A percentile compares a stretch with the other conserved stretches of the same genome.
Evolutionary conservation across 1,140 invertebrate genomes (phyloP).

Genomic region (Pseudoatta argentina): DNA sequence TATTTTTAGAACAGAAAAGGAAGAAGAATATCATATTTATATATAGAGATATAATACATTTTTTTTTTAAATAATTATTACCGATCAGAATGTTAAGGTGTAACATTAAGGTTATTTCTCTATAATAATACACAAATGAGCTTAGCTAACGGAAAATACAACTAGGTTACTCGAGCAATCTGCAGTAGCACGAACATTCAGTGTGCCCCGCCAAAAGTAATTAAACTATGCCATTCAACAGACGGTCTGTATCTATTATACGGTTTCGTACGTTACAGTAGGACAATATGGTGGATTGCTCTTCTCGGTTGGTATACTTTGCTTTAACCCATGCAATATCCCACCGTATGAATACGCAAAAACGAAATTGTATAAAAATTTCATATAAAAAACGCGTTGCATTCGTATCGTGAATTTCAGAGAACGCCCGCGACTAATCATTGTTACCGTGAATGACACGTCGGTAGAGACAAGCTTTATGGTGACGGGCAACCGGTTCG

Average conservation of each 20-base stretch:
- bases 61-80: neutral
- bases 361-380: conserved; percentile 20
- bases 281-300: conserved; percentile 34
- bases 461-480: conserved; percentile 44
- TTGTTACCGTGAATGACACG: conserved; percentile 54
- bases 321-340: neutral
- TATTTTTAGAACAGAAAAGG: neutral
- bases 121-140: neutral
- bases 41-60: neutral
- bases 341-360: conserved; percentile 3
- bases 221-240: conserved; percentile 48
- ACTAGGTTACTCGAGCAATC: conserved; percentile 25
- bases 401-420: neutral
- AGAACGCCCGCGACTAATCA: conserved; percentile 39
- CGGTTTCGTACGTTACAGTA: conserved; percentile 25
- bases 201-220: conserved; percentile 37
- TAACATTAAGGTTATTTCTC: conserved; percentile 15
- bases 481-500: conserved; percentile 27
- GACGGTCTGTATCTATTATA: conserved; percentile 33
- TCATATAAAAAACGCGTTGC: conserved; percentile 1
- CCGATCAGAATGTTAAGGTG: neutral
- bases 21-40: neutral
- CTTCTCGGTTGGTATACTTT: neutral
- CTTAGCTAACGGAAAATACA: neutral
- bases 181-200: neutral